These are phyloP conservation scores for Steinernema scapterisci DNA, from an alignment of 2,888 invertebrate species.

Conservation along the genomic window DNA sequence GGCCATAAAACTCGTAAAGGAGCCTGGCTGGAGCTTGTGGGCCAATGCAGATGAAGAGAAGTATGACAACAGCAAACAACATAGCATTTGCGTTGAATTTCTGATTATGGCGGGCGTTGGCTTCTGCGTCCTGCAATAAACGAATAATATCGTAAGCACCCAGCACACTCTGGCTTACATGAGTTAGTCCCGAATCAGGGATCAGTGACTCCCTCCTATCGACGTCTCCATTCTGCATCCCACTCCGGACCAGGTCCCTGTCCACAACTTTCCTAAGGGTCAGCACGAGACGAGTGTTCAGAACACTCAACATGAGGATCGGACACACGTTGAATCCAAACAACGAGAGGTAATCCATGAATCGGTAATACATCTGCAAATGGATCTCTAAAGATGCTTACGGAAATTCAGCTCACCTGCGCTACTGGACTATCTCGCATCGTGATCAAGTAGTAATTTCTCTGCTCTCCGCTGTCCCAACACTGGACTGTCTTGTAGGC, in stretches of 20 bases:
- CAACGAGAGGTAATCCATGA: constrained; percentile 62
- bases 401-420: constrained; percentile 39
- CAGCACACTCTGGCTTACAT: background rate
- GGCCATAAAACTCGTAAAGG: constrained; percentile 62
- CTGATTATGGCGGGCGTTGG: background rate
- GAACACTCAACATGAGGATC: constrained; percentile 54
- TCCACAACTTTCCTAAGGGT: constrained; percentile 61
- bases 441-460: constrained; percentile 57
- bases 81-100: constrained; percentile 64
- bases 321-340: constrained; percentile 64
- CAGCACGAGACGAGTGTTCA: constrained; percentile 60
- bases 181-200: constrained; percentile 13
- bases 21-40: constrained; percentile 66
- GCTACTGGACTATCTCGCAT: constrained; percentile 46
- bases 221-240: background rate
- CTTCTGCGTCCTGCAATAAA: background rate
- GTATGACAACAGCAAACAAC: constrained; percentile 66
- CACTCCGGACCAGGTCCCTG: constrained; percentile 52
- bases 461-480: constrained; percentile 47
- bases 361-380: constrained; percentile 60
- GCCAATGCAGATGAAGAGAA: constrained; percentile 65
- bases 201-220: constrained; percentile 17
- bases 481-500: constrained; percentile 59
- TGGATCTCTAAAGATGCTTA: background rate
- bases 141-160: too few species aligned